These are phyloP conservation scores for Danionella cerebrum DNA, from an alignment of 2,113 vertebrate species.

Conservation along the genomic window DNA sequence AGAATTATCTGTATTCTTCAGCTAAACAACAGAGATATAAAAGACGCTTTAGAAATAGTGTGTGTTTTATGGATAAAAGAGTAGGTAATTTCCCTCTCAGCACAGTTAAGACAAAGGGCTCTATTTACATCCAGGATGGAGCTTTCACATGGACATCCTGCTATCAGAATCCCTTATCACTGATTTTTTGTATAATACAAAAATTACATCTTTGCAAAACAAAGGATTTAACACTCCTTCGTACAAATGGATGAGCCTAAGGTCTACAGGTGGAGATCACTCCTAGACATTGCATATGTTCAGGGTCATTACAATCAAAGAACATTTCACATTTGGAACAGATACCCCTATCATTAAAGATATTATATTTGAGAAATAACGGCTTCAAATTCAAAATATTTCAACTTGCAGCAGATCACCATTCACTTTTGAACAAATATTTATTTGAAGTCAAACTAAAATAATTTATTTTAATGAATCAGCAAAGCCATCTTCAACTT, in stretches of 20 bases:
- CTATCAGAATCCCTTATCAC: slow-evolving; percentile 16
- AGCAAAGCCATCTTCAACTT: too few species aligned
- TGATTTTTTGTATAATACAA: slow-evolving; percentile 21
- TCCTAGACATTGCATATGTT: slow-evolving; percentile 16
- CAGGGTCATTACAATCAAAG: slow-evolving; percentile 7
- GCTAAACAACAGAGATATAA: slow-evolving; percentile 9
- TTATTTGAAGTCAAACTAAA: too few species aligned
- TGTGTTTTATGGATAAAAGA: slow-evolving; percentile 1
- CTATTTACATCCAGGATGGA: neutral
- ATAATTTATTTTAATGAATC: too few species aligned
- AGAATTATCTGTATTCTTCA: neutral
- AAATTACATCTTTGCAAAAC: slow-evolving; percentile 19
- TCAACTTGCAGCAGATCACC: too few species aligned
- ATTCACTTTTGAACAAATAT: too few species aligned
- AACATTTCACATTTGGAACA: slow-evolving; percentile 4
- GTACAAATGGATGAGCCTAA: slow-evolving; percentile 9
- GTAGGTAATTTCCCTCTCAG: neutral
- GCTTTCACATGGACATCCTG: slow-evolving; percentile 3
- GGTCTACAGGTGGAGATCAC: slow-evolving; percentile 1
- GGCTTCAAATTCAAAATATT: too few species aligned
- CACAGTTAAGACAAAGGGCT: slow-evolving; percentile 22
- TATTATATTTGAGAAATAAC: too few species aligned
- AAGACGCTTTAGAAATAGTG: neutral
- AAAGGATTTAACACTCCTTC: slow-evolving; percentile 18
- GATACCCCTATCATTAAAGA: neutral